These are phyloP conservation scores for Trichechus manatus DNA, from an alignment of 2,113 vertebrate species.

Conservation along the genomic window DNA sequence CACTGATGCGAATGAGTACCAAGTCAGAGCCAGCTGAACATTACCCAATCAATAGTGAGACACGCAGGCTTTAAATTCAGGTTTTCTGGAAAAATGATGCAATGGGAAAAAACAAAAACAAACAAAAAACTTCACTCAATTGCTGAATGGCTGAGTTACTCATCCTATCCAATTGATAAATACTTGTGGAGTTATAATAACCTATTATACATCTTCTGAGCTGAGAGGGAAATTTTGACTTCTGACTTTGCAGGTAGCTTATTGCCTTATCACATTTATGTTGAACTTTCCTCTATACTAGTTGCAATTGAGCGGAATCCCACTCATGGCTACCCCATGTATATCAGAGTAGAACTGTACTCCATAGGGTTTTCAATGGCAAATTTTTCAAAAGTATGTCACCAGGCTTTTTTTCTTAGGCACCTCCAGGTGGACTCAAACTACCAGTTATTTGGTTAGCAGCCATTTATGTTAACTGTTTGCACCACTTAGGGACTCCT, in stretches of 20 bases:
- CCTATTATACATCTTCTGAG: neutral
- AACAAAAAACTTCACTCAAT: neutral
- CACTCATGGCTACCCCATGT: neutral
- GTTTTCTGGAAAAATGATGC: neutral
- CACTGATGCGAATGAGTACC: neutral
- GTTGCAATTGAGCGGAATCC: neutral
- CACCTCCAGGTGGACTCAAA: neutral
- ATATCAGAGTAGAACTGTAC: neutral
- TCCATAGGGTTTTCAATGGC: neutral
- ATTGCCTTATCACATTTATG: neutral
- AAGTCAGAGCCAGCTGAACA: neutral
- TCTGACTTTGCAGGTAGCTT: neutral
- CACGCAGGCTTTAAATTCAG: neutral
- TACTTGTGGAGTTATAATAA: neutral
- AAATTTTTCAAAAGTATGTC: neutral
- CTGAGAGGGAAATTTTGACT: neutral
- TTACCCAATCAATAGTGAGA: rapidly evolving
- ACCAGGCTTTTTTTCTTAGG: no score
- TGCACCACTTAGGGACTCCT: neutral
- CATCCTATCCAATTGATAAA: neutral
- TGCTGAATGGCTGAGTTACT: neutral
- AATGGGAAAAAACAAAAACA: neutral
- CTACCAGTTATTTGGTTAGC: neutral
- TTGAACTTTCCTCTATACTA: neutral
- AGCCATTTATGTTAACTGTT: neutral